Percentiles rank a stretch among this genome's conserved stretches.
These are phyloP conservation scores for Eucidaris tribuloides DNA, from an alignment of 35 echinoderm and acorn worm genomes.

Conservation along the genomic window DNA sequence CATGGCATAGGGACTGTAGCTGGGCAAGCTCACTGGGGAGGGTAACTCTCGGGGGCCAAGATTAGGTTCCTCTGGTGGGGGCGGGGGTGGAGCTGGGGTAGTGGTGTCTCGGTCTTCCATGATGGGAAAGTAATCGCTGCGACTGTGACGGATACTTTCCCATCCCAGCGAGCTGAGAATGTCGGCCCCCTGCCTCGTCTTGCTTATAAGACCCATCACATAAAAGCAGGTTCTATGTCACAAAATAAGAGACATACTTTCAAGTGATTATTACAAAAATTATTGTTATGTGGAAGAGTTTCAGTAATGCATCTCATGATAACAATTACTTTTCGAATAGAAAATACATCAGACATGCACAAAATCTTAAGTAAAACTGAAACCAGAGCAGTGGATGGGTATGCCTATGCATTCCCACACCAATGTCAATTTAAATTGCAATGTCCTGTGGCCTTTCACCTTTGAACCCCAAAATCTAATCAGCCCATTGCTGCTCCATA, in stretches of 20 bases:
- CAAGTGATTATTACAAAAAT: too few relatives aligned
- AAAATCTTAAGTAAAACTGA: too few relatives aligned
- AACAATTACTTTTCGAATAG: background rate
- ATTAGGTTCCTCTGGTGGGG: background rate
- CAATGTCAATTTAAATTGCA: too few relatives aligned
- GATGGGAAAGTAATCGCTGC: conserved; percentile 76
- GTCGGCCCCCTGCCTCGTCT: conserved; percentile 80
- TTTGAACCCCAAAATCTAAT: too few relatives aligned
- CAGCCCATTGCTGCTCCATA: too few relatives aligned
- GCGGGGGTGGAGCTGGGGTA: background rate
- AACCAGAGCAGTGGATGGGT: too few relatives aligned
- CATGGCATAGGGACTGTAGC: conserved; percentile 43
- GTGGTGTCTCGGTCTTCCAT: conserved; percentile 52
- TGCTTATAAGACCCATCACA: conserved; percentile 87
- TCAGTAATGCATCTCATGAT: background rate
- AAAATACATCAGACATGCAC: background rate
- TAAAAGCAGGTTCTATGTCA: conserved; percentile 92
- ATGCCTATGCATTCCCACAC: too few relatives aligned
- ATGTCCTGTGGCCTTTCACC: too few relatives aligned
- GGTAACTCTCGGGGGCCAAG: background rate
- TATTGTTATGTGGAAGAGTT: background rate
- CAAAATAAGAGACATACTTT: too few relatives aligned
- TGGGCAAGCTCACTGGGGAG: conserved; percentile 18
- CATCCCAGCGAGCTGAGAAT: conserved; percentile 81
- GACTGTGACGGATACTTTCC: conserved; percentile 77